phyloP scores from a whole-genome alignment of 2,888 invertebrate species.

The Cephus nigrinus region DNA sequence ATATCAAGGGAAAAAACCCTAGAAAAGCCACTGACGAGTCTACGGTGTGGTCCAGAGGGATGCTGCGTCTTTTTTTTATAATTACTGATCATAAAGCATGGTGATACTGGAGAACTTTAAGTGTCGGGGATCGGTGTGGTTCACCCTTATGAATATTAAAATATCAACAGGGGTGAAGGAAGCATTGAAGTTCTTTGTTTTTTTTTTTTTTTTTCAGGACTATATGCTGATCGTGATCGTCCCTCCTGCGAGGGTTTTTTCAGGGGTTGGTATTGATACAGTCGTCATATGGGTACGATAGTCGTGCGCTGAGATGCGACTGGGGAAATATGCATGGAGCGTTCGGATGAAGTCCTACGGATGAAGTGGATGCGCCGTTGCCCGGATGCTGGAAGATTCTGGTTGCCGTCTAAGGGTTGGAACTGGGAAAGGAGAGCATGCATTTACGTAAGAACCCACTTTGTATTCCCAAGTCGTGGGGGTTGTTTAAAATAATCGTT shows the following conservation, averaged over 20 bases:
- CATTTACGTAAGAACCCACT: conserved; percentile 61
- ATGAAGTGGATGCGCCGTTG: conserved; percentile 25
- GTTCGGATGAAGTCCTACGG: conserved; percentile 25
- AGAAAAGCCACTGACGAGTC: background rate
- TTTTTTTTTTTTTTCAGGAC: too few relatives aligned
- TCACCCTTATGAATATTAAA: conserved; percentile 35
- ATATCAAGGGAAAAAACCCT: too few relatives aligned
- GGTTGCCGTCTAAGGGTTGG: conserved; percentile 8
- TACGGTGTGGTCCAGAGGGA: background rate
- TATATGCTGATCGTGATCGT: background rate
- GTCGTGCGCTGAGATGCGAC: conserved; percentile 35
- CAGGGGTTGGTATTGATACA: conserved; percentile 3
- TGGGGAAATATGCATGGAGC: conserved; percentile 38
- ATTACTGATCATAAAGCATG: background rate
- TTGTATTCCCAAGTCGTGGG: conserved; percentile 54
- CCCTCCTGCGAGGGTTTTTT: background rate
- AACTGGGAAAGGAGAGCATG: conserved; percentile 25
- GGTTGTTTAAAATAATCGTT: conserved; percentile 62
- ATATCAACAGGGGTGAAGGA: conserved; percentile 16
- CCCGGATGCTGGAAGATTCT: conserved; percentile 9
- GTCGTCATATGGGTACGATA: conserved; percentile 1
- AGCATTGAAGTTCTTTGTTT: background rate
- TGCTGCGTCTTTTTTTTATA: background rate
- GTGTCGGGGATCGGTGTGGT: conserved; percentile 1
- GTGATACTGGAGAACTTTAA: background rate